phyloP scores from a whole-genome alignment of 2,888 invertebrate genomes.

The Imbricaverruca yamaguchii region DNA sequence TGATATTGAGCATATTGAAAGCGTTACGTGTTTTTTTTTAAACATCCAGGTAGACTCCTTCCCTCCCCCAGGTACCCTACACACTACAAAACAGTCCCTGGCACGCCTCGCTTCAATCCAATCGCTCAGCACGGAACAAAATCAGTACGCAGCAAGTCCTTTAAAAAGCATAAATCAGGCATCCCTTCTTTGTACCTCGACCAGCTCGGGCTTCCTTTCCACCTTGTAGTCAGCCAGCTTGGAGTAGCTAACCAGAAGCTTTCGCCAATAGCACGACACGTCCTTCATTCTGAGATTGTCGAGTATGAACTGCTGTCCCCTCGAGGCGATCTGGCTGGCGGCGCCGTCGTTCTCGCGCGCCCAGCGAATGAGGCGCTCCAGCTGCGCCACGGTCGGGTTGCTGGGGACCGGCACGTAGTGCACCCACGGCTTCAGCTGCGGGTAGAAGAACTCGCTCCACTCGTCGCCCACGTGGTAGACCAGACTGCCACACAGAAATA shows the following conservation, averaged over 20 bases:
- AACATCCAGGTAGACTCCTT: background rate
- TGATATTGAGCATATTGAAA: background rate
- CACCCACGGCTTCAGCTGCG: conserved; percentile 82
- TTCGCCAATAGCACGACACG: conserved; percentile 74
- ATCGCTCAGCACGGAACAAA: background rate
- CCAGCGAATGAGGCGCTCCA: conserved; percentile 67
- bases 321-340: conserved; percentile 66
- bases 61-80: background rate
- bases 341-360: conserved; percentile 64
- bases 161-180: too few relatives aligned
- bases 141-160: background rate
- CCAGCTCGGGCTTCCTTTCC: conserved; percentile 24
- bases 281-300: conserved; percentile 72
- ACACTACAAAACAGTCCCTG: background rate
- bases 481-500: conserved; percentile 83
- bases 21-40: background rate
- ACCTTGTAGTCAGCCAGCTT: conserved; percentile 27
- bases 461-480: conserved; percentile 74
- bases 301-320: conserved; percentile 76
- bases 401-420: conserved; percentile 84
- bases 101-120: background rate
- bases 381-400: conserved; percentile 56
- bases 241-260: conserved; percentile 29
- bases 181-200: conserved; percentile 25
- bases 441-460: conserved; percentile 93